A percentile compares a stretch with the other conserved stretches of the same genome.
Conservation (phyloP, 2,113 vertebrate genomes). For the Bubo bubo region DNA sequence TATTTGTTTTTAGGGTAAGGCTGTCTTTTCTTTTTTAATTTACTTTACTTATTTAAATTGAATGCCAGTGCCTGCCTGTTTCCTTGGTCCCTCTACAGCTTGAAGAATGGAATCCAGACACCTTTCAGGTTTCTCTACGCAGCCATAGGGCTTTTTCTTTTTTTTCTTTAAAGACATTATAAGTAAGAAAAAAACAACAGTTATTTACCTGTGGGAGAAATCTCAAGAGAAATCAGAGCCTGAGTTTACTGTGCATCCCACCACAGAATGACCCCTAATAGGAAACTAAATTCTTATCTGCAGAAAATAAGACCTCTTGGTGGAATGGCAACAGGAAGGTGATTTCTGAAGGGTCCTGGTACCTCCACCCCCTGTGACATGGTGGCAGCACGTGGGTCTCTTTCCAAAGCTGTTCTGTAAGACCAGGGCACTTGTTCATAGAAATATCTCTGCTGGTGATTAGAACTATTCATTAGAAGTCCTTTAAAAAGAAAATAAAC, state of each 20-base stretch:
- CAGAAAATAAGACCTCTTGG: neutral
- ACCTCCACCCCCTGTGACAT: neutral
- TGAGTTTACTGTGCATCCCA: neutral
- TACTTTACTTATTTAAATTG: neutral
- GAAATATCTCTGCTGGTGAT: neutral
- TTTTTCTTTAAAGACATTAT: neutral
- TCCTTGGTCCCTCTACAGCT: neutral
- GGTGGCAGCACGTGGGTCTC: neutral
- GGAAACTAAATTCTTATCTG: neutral
- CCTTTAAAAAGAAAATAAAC: neutral
- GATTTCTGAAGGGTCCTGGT: neutral
- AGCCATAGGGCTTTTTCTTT: neutral
- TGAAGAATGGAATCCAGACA: neutral
- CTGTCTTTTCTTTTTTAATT: neutral
- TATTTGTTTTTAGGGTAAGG: conserved; percentile 29
- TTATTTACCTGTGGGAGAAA: conserved; percentile 13
- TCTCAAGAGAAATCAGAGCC: neutral
- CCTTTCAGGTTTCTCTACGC: neutral
- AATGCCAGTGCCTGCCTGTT: neutral
- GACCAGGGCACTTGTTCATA: neutral
- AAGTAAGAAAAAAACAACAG: neutral
- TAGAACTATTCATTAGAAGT: neutral
- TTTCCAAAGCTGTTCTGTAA: neutral
- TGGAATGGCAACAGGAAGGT: too few species aligned
- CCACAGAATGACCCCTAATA: neutral